phyloP scores from a whole-genome alignment of 2,888 invertebrate species.

The Brachypalpus laphriformis region DNA sequence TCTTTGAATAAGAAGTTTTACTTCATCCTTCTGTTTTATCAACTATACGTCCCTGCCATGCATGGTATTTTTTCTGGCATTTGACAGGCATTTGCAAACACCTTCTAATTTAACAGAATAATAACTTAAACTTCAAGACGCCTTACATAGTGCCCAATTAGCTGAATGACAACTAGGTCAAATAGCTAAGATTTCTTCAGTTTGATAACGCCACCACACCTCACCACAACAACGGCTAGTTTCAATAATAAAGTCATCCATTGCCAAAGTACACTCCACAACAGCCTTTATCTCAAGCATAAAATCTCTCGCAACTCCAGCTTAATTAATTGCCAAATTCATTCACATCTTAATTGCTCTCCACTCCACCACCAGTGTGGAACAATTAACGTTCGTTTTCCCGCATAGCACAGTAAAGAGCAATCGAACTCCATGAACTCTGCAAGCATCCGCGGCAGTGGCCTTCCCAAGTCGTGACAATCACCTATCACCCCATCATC shows the following conservation, averaged over 20 bases:
- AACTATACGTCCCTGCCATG: no score
- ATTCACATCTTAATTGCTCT: constrained; percentile 38
- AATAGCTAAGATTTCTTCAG: background rate
- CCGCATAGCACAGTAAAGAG: constrained; percentile 9
- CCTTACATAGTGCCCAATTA: background rate
- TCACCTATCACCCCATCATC: constrained; percentile 47
- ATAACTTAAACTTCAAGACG: background rate
- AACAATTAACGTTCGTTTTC: constrained; percentile 36
- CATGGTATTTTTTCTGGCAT: no score
- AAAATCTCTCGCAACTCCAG: background rate
- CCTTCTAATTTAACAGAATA: no score
- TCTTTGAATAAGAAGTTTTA: no score
- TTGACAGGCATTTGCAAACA: no score
- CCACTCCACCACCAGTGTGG: background rate
- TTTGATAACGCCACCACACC: background rate
- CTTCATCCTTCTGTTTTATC: no score
- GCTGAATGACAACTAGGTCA: background rate
- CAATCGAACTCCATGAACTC: constrained; percentile 41
- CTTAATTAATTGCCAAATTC: constrained; percentile 36
- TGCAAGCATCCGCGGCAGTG: no score
- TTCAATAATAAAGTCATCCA: background rate
- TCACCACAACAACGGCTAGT: background rate
- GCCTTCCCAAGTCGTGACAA: constrained; percentile 54
- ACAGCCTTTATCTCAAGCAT: no score
- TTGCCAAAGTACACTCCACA: background rate